Evolutionary conservation across 2,113 vertebrate species (phyloP).

Genomic region (Cromileptes altivelis): DNA sequence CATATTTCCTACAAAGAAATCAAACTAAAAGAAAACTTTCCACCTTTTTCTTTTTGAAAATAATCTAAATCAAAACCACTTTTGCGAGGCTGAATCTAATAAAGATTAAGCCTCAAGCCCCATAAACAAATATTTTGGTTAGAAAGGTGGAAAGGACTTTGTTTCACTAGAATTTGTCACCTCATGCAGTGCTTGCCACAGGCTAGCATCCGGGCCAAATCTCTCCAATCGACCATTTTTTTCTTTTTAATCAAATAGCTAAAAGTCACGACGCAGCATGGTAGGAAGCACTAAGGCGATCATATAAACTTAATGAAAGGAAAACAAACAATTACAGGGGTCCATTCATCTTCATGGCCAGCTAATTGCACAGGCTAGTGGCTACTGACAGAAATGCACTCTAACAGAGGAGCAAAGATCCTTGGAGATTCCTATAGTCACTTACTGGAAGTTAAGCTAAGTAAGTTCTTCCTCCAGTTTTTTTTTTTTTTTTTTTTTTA

Average conservation of each 20-base stretch:
- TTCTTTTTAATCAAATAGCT: not conserved
- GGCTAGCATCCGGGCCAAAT: not conserved
- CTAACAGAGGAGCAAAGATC: not conserved
- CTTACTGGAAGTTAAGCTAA: not conserved
- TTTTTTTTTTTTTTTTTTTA: not conserved
- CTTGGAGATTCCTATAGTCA: not conserved
- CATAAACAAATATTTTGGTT: not conserved
- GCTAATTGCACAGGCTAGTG: not conserved
- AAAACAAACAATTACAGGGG: not conserved
- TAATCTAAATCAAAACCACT: not conserved
- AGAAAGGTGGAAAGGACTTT: not conserved
- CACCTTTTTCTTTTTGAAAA: not conserved
- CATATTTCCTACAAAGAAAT: not conserved
- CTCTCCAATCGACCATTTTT: not conserved
- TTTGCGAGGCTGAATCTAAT: not conserved
- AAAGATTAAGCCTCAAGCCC: not conserved
- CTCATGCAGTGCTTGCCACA: not conserved
- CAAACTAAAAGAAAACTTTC: not conserved
- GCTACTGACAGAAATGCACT: conserved; percentile 2
- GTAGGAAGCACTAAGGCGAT: not conserved
- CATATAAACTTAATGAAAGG: not conserved
- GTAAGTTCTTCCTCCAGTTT: not conserved
- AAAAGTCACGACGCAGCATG: not conserved
- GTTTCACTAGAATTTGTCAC: no score
- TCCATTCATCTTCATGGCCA: not conserved